phyloP scores from a whole-genome alignment of 2,797 vertebrate genomes.

The Ctenopoma kingsleyae region DNA sequence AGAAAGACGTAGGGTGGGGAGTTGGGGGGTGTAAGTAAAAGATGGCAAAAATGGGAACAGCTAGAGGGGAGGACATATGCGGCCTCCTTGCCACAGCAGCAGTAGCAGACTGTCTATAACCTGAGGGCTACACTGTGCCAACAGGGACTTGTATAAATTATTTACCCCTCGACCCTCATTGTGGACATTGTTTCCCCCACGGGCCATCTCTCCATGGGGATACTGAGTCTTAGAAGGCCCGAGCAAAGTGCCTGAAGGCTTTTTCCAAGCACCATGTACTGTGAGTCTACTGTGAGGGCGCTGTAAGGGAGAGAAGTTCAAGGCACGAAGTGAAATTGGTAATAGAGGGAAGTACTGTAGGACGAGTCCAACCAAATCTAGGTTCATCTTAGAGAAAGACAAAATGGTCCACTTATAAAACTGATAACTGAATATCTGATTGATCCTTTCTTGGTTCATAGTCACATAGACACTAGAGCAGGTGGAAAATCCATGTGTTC shows the following conservation, averaged over 20 bases:
- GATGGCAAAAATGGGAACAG: conserved; percentile 61
- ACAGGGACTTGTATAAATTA: conserved; percentile 65
- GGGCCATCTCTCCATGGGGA: conserved; percentile 41
- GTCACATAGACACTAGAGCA: conserved; percentile 22
- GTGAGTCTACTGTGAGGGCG: conserved; percentile 21
- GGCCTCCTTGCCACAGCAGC: conserved; percentile 42
- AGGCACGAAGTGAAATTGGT: conserved; percentile 9
- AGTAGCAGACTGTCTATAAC: conserved; percentile 54
- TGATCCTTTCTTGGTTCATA: neutral
- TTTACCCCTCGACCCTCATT: conserved; percentile 64
- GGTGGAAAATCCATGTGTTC: conserved; percentile 2
- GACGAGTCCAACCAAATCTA: too few relatives aligned
- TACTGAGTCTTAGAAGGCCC: conserved; percentile 32
- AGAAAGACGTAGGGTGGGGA: conserved; percentile 8
- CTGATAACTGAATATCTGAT: neutral
- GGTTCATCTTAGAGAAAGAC: conserved; percentile 4
- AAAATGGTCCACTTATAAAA: neutral
- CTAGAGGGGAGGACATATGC: conserved; percentile 66
- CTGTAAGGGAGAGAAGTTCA: conserved; percentile 10
- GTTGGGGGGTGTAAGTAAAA: conserved; percentile 14
- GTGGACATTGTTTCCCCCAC: conserved; percentile 47
- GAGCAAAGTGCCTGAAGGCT: conserved; percentile 42
- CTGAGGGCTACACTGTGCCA: conserved; percentile 56
- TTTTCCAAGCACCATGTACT: conserved; percentile 9
- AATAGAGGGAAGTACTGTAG: too few relatives aligned